A percentile compares a stretch with the other conserved stretches of the same genome.
Conservation (phyloP, 2,888 invertebrate genomes). For the Drosophila pseudotakahashii region DNA sequence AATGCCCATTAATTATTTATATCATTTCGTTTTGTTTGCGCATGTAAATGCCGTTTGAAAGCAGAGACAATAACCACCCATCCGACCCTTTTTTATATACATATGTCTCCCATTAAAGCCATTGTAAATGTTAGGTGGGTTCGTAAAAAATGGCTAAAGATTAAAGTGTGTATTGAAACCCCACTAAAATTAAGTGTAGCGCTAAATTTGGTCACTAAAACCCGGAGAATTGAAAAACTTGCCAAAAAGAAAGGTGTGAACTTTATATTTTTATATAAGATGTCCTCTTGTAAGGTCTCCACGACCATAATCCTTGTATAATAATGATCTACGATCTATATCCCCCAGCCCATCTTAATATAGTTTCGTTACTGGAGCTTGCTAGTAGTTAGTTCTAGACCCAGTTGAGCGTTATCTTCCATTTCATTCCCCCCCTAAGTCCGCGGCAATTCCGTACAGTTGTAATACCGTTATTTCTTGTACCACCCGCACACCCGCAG, state of each 20-base stretch:
- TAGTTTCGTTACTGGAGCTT: not conserved
- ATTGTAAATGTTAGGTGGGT: slow-evolving; percentile 1
- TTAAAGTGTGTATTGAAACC: slow-evolving; percentile 3
- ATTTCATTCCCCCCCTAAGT: slow-evolving; percentile 14
- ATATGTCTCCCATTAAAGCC: slow-evolving; percentile 19
- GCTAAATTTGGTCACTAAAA: no score
- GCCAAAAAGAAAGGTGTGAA: no score
- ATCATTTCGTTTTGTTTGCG: slow-evolving; percentile 49
- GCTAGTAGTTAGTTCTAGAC: slow-evolving; percentile 11
- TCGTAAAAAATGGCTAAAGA: slow-evolving; percentile 3
- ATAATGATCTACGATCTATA: not conserved
- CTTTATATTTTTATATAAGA: no score
- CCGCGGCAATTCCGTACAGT: not conserved
- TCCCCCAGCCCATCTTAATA: not conserved
- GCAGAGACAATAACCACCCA: slow-evolving; percentile 9
- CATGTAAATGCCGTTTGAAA: slow-evolving; percentile 41
- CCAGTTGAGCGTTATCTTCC: slow-evolving; percentile 17
- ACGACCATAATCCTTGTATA: not conserved
- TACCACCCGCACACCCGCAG: slow-evolving; percentile 46
- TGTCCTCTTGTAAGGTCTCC: no score
- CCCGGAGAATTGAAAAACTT: no score
- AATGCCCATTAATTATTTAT: slow-evolving; percentile 59
- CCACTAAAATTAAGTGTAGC: not conserved
- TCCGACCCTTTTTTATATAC: not conserved
- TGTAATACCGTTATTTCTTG: not conserved